Conservation (phyloP, 2,797 vertebrate genomes). For the Lepidocolaptes lacrymiger region DNA sequence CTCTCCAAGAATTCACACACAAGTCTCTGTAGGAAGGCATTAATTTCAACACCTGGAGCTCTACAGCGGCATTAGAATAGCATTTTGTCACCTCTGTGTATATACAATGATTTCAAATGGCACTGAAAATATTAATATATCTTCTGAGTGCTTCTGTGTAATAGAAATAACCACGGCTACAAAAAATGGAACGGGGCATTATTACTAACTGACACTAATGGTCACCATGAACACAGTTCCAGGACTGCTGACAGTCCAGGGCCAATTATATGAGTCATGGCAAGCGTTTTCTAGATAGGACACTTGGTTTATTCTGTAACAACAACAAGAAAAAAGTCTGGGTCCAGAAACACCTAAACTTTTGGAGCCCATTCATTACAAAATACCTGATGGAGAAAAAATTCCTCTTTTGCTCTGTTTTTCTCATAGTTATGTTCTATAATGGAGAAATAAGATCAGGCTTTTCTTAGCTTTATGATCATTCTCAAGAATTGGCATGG, state of each 20-base stretch:
- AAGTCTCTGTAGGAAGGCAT: background rate
- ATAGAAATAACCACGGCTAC: accelerated
- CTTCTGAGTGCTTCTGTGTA: background rate
- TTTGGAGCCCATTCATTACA: background rate
- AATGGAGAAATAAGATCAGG: background rate
- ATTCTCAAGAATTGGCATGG: background rate
- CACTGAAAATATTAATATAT: background rate
- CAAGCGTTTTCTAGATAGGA: background rate
- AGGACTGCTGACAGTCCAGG: background rate
- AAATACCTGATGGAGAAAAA: background rate
- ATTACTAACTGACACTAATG: background rate
- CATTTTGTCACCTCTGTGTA: background rate
- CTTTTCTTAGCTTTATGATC: background rate
- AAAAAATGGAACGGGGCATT: background rate
- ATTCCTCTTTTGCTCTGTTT: background rate
- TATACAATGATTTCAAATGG: background rate
- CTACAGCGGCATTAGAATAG: background rate
- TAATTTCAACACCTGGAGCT: background rate
- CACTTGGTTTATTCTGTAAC: background rate
- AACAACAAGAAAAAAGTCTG: background rate
- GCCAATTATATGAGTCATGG: background rate
- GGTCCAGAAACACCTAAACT: background rate
- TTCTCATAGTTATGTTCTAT: background rate
- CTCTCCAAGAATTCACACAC: background rate
- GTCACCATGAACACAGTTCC: background rate